Evolutionary conservation across 1,140 invertebrate species (phyloP).

Genomic region (Drosophila watanabei): DNA sequence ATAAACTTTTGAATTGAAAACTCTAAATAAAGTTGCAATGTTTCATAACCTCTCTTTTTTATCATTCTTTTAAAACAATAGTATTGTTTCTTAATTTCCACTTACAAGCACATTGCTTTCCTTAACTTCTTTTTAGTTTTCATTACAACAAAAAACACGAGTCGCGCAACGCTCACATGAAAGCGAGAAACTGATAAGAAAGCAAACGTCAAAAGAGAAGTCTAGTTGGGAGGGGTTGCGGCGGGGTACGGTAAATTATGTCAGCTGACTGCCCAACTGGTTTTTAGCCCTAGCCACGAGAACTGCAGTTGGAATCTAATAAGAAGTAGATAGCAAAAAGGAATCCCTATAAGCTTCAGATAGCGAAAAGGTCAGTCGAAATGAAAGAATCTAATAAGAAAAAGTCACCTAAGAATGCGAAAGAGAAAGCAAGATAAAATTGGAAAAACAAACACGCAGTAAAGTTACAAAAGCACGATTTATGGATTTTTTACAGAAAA

Average conservation of each 20-base stretch:
- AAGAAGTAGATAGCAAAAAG: slow-evolving; percentile 10
- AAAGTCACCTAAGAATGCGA: background rate
- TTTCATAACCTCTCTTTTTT: slow-evolving; percentile 6
- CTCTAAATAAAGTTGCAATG: background rate
- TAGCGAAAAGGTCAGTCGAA: background rate
- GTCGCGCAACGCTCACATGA: slow-evolving; percentile 61
- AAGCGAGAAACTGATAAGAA: slow-evolving; percentile 75
- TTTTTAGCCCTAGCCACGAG: slow-evolving; percentile 51
- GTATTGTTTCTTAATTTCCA: background rate
- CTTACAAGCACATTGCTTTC: slow-evolving; percentile 23
- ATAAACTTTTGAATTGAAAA: no score
- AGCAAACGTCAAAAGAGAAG: slow-evolving; percentile 66
- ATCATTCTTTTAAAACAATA: background rate
- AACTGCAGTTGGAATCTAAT: slow-evolving; percentile 32
- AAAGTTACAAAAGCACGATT: background rate
- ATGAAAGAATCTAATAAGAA: slow-evolving; percentile 4
- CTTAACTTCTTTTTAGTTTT: slow-evolving; percentile 19
- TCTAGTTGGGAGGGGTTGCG: slow-evolving; percentile 11
- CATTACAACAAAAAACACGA: slow-evolving; percentile 52
- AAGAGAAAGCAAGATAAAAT: slow-evolving; percentile 6
- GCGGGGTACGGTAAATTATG: slow-evolving; percentile 39
- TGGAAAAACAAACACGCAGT: background rate
- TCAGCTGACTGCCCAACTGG: slow-evolving; percentile 71
- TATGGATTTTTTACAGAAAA: background rate
- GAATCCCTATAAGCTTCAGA: background rate